phyloP scores from a whole-genome alignment of 2,888 invertebrate genomes.

The Ernsta delagoae region DNA sequence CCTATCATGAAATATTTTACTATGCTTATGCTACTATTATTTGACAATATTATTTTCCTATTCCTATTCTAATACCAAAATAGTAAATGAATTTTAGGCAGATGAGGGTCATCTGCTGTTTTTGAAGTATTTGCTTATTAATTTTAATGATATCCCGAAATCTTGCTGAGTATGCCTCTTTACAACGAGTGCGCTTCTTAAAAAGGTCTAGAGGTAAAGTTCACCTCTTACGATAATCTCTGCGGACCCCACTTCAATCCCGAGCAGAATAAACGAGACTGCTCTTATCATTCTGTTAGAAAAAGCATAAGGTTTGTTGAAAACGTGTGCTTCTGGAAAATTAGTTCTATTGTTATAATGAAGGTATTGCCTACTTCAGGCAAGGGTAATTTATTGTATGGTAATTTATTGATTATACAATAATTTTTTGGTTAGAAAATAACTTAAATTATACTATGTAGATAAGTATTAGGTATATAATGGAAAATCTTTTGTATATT shows the following conservation, averaged over 20 bases:
- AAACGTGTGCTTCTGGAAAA: constrained; percentile 20
- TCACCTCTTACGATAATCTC: constrained; percentile 74
- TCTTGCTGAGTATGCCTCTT: constrained; percentile 72
- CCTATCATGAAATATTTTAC: too few relatives aligned
- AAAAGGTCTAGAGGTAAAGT: constrained; percentile 69
- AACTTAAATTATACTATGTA: too few relatives aligned
- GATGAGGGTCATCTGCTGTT: constrained; percentile 38
- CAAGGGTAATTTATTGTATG: too few relatives aligned
- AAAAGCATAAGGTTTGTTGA: constrained; percentile 21
- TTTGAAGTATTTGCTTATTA: constrained; percentile 64
- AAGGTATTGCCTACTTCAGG: background rate
- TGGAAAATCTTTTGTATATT: too few relatives aligned
- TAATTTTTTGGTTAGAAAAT: too few relatives aligned
- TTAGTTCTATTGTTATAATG: constrained; percentile 19
- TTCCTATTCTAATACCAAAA: too few relatives aligned
- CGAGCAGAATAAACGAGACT: constrained; percentile 74
- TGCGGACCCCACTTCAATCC: constrained; percentile 69
- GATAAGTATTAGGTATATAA: too few relatives aligned
- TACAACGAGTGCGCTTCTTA: constrained; percentile 66
- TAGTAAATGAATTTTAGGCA: too few relatives aligned
- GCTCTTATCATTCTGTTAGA: constrained; percentile 60
- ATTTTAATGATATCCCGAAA: constrained; percentile 76
- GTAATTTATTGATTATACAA: too few relatives aligned
- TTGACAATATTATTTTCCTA: too few relatives aligned
- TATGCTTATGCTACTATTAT: too few relatives aligned